Conservation (phyloP, 2,888 invertebrate species). For the Ecdyonurus torrentis region DNA sequence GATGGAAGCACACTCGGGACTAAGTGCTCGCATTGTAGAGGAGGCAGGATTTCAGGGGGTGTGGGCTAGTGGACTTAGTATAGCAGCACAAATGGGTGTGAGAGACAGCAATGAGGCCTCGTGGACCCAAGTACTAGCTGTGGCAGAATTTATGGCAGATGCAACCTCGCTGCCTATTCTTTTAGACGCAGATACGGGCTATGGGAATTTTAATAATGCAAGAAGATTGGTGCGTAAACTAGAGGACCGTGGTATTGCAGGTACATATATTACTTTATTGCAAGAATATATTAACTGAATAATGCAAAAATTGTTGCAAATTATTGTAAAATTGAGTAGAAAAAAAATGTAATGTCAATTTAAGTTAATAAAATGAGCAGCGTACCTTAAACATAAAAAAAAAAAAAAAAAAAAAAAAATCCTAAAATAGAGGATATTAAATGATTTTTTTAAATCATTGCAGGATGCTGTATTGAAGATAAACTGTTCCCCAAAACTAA, state of each 20-base stretch:
- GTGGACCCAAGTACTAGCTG: slow-evolving; percentile 29
- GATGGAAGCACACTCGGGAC: slow-evolving; percentile 29
- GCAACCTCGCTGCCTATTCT: slow-evolving; percentile 26
- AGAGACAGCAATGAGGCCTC: slow-evolving; percentile 29
- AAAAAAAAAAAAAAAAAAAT: too few relatives aligned
- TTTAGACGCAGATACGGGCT: slow-evolving; percentile 30
- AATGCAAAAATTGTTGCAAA: too few relatives aligned
- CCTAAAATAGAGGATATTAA: background rate
- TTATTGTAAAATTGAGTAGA: too few relatives aligned
- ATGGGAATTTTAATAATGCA: slow-evolving; percentile 30
- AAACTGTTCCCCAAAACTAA: slow-evolving; percentile 30
- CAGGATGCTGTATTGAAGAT: slow-evolving; percentile 29
- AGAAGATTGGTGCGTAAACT: slow-evolving; percentile 25
- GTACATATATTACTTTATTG: slow-evolving; percentile 16
- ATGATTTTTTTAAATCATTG: background rate
- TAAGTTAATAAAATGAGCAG: too few relatives aligned
- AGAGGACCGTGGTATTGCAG: slow-evolving; percentile 27
- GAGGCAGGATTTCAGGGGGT: slow-evolving; percentile 26
- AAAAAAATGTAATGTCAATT: too few relatives aligned
- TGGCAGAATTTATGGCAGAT: slow-evolving; percentile 28
- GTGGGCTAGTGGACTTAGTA: slow-evolving; percentile 28
- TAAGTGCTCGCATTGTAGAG: slow-evolving; percentile 27
- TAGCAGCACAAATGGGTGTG: slow-evolving; percentile 27
- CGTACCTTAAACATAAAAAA: too few relatives aligned
- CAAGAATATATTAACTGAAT: too few relatives aligned